Evolutionary conservation across 1,140 invertebrate genomes (phyloP).

Genomic region (Brachionus plicatilis): DNA sequence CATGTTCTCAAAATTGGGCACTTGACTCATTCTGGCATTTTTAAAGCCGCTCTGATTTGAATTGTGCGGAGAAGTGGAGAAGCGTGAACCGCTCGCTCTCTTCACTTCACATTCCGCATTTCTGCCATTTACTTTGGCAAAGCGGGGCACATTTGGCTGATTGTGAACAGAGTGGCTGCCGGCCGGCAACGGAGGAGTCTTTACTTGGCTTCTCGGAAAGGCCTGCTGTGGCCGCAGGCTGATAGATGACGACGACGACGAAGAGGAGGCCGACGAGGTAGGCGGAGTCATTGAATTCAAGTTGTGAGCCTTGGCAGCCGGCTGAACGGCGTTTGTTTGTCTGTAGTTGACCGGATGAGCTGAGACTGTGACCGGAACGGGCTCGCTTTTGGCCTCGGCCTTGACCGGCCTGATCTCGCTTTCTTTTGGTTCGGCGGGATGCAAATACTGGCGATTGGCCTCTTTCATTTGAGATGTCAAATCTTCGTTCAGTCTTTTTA

Average conservation of each 20-base stretch:
- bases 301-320: background rate
- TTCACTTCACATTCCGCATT: background rate
- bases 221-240: background rate
- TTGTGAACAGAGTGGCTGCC: background rate
- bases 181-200: background rate
- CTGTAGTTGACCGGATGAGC: background rate
- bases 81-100: background rate
- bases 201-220: background rate
- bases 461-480: conserved; percentile 8
- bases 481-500: background rate
- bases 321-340: background rate
- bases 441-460: background rate
- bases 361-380: background rate
- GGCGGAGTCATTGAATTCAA: conserved; percentile 14
- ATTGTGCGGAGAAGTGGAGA: background rate
- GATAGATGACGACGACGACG: background rate
- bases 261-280: background rate
- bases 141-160: background rate
- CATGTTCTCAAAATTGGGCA: conserved; percentile 30
- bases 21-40: background rate
- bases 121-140: background rate
- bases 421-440: background rate
- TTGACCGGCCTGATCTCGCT: background rate
- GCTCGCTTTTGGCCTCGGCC: background rate
- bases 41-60: background rate